Conservation (phyloP, 2,113 vertebrate genomes). For the Caloenas nicobarica region DNA sequence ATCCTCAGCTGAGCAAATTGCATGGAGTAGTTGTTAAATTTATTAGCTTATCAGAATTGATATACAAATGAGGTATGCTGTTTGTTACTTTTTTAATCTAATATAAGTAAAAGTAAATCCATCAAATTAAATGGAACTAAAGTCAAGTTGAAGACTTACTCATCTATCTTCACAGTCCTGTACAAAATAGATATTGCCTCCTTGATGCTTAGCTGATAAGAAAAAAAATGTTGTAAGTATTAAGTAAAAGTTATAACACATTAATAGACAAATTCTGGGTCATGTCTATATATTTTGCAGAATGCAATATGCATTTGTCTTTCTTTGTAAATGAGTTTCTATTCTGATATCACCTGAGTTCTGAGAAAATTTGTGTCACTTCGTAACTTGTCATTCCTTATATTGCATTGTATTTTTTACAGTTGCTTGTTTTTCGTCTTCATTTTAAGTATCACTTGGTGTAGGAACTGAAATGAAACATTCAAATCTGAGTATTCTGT, state of each 20-base stretch:
- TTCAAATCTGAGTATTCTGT: neutral
- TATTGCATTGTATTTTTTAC: neutral
- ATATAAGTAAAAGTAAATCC: neutral
- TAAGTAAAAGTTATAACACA: neutral
- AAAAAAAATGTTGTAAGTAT: neutral
- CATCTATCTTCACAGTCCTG: neutral
- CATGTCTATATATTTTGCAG: neutral
- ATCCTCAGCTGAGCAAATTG: neutral
- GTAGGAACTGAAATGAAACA: neutral
- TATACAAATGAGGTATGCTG: neutral
- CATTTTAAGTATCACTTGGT: neutral
- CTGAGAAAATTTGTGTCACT: neutral
- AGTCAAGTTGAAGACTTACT: neutral
- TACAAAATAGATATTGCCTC: neutral
- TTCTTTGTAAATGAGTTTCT: neutral
- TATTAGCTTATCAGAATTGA: neutral
- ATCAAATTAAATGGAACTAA: neutral
- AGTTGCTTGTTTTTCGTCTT: neutral
- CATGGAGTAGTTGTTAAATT: neutral
- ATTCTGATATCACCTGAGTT: neutral
- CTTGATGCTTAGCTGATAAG: neutral
- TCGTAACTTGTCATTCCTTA: neutral
- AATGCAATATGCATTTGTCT: neutral
- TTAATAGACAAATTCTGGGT: neutral
- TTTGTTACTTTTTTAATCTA: neutral